Conservation (phyloP, 2,888 invertebrate species). For the Tiliacea aurago region DNA sequence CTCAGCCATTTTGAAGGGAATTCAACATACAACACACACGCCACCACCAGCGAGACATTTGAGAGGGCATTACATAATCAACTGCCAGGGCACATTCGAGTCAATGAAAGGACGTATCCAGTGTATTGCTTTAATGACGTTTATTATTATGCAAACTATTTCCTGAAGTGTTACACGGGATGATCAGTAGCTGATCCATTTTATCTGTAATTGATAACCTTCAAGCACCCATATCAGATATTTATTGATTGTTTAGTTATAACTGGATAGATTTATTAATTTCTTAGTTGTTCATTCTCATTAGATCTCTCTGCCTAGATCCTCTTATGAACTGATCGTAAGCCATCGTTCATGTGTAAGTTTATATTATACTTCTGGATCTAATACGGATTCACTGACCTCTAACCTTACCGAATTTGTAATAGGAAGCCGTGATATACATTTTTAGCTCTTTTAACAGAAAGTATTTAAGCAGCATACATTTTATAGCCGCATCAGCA, state of each 20-base stretch:
- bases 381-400: not conserved
- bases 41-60: too few species aligned
- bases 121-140: not conserved
- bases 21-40: too few species aligned
- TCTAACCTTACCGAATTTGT: too few species aligned
- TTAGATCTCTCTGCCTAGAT: not conserved
- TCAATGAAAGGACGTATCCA: too few species aligned
- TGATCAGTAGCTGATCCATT: constrained; percentile 11
- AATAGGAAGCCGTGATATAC: too few species aligned
- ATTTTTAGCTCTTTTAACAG: too few species aligned
- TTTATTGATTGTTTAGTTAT: constrained; percentile 4
- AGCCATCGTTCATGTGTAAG: not conserved
- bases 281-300: not conserved
- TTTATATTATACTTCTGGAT: not conserved
- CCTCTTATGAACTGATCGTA: not conserved
- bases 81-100: too few species aligned
- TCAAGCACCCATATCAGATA: constrained; percentile 11
- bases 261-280: constrained; percentile 23
- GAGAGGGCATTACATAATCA: too few species aligned
- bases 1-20: too few species aligned
- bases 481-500: too few species aligned
- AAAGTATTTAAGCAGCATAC: too few species aligned
- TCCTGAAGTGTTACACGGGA: not conserved
- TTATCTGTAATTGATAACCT: constrained; percentile 47
- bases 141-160: constrained; percentile 9